Base-by-base conservation (phyloP, 2,797 vertebrate genomes). In the Antennarius maculatus region DNA sequence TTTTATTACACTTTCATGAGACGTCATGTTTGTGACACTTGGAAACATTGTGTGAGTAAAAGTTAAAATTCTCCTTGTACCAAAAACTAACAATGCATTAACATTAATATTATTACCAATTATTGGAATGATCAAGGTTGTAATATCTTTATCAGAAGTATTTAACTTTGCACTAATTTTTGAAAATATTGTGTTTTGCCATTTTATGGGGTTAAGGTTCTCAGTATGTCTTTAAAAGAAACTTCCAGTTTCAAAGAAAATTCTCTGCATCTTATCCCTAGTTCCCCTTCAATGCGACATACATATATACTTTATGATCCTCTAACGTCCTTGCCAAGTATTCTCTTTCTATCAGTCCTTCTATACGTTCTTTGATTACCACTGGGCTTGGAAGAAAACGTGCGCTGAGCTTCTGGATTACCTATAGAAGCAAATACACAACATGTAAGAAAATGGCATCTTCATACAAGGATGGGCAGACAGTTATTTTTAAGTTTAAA, bases 281-380 rank as follows among this genome's bases (percentile, higher is more conserved):
- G 69, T 90, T 69, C 71, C 6, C 69, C 64, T 88, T 93, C 95
- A 97, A 99, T 79, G 96, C 96, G 90, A 98, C 96, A 56, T 98
- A 99, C 88, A 96, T 98, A 94, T 99, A 99, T 80, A 99, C 95
- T 96, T 98, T 99, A 88, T 96, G 96, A 93, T 99, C 97, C 87
- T 99, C 97, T 72, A 96, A 96, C 80, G 96, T 99, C 94, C 97
- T 95, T 84, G 97, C 97, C 95, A 99, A 94, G 94, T 98, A 99
- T 90, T 99, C 97, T 94, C 97, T 95, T 93, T 99, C 97, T 96
- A 99, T 99, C 91, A 99, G 96, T 97, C 96, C 97, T 95, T 99
- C 97, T 90, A 99, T 99, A 86, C 97, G 96, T 86, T 98, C 98
- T 94, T 99, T 99, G 94, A 99, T 98, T 80, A 98, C 96, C 94